phyloP scores from a whole-genome alignment of 2,113 vertebrate genomes.

The Muntiacus reevesi region DNA sequence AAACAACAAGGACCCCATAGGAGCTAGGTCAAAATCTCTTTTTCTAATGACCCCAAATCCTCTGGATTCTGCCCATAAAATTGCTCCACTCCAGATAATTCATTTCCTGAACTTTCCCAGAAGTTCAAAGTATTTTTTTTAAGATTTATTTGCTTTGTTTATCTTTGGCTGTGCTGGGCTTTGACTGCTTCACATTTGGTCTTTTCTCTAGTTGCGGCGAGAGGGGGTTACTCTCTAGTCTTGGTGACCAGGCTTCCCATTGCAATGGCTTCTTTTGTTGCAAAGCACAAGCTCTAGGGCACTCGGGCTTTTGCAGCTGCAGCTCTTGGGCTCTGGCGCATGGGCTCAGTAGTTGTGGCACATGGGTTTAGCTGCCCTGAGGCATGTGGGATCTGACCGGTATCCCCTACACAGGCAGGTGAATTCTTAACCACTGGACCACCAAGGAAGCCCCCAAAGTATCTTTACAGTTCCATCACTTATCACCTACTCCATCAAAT shows the following conservation, averaged over 20 bases:
- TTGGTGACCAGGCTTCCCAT: neutral
- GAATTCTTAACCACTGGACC: neutral
- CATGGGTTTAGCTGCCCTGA: neutral
- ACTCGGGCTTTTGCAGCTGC: neutral
- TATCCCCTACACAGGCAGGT: neutral
- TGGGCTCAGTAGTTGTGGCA: neutral
- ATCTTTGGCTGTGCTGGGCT: neutral
- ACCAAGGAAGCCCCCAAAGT: neutral
- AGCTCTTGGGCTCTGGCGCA: neutral
- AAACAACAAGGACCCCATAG: neutral
- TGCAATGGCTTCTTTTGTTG: neutral
- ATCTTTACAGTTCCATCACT: neutral
- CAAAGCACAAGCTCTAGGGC: neutral
- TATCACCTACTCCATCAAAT: neutral
- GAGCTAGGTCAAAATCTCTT: neutral
- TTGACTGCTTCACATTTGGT: neutral
- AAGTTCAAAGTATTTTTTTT: neutral
- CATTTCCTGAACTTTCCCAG: neutral
- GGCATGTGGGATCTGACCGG: neutral
- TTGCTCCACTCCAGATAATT: neutral
- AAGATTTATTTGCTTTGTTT: neutral
- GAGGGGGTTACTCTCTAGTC: neutral
- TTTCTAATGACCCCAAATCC: neutral
- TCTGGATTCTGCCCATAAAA: neutral
- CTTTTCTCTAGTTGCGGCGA: rapidly evolving